Evolutionary conservation across 1,140 invertebrate genomes (phyloP).

Genomic region (Pseudomyrmex pallidus): DNA sequence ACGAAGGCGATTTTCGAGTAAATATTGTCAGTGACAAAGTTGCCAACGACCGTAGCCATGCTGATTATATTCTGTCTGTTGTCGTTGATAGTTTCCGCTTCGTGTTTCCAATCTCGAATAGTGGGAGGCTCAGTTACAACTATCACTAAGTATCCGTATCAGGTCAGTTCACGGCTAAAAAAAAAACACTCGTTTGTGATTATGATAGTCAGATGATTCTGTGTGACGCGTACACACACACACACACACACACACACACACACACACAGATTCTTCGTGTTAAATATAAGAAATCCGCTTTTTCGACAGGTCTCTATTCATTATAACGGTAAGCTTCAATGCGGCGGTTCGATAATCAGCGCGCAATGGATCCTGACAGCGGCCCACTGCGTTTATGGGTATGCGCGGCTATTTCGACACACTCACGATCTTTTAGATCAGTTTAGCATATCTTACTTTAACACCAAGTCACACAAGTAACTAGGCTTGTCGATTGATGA

Average conservation of each 20-base stretch:
- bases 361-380: slow-evolving; percentile 66
- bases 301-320: slow-evolving; percentile 61
- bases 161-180: slow-evolving; percentile 57
- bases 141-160: slow-evolving; percentile 62
- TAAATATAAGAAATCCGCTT: not conserved
- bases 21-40: slow-evolving; percentile 27
- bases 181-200: not conserved
- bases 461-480: not conserved
- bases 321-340: slow-evolving; percentile 16
- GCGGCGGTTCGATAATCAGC: slow-evolving; percentile 70
- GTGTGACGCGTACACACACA: not conserved
- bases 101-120: slow-evolving; percentile 22
- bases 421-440: not conserved
- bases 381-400: slow-evolving; percentile 68
- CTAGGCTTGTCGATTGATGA: not conserved
- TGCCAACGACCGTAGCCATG: slow-evolving; percentile 32
- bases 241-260: no score
- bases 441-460: slow-evolving; percentile 9
- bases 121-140: slow-evolving; percentile 42
- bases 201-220: not conserved
- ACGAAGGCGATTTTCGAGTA: slow-evolving; percentile 4
- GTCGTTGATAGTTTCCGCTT: not conserved
- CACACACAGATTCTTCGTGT: not conserved
- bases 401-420: not conserved
- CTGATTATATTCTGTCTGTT: slow-evolving; percentile 18